phyloP scores from a whole-genome alignment of 2,113 vertebrate genomes.

The Zosterops pallidus region DNA sequence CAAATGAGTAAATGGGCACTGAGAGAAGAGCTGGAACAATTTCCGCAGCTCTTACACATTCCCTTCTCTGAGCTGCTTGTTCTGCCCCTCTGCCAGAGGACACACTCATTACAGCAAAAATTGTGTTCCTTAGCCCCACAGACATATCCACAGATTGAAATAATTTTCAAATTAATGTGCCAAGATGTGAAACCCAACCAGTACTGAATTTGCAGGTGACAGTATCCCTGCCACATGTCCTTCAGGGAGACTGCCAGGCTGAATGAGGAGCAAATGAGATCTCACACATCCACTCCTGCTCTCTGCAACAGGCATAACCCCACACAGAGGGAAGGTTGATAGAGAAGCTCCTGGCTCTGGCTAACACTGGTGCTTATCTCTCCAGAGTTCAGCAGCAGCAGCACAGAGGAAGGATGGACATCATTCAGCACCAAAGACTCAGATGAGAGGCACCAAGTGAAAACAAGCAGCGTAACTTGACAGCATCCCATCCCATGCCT shows the following conservation, averaged over 20 bases:
- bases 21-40: not conserved
- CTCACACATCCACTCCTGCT: not conserved
- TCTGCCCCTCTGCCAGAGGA: not conserved
- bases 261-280: not conserved
- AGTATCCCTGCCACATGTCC: not conserved
- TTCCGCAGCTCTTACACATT: not conserved
- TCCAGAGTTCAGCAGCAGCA: not conserved
- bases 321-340: not conserved
- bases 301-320: not conserved
- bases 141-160: not conserved
- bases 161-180: not conserved
- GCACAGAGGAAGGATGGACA: not conserved
- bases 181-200: not conserved
- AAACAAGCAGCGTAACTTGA: not conserved
- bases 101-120: not conserved
- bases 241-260: not conserved
- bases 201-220: not conserved
- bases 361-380: not conserved
- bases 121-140: not conserved
- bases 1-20: not conserved
- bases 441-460: not conserved
- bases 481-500: not conserved
- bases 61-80: not conserved
- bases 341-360: not conserved
- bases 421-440: not conserved